A percentile compares a stretch with the other conserved stretches of the same genome.
Conservation (phyloP, 2,888 invertebrate genomes). For the Incurvaria masculella region DNA sequence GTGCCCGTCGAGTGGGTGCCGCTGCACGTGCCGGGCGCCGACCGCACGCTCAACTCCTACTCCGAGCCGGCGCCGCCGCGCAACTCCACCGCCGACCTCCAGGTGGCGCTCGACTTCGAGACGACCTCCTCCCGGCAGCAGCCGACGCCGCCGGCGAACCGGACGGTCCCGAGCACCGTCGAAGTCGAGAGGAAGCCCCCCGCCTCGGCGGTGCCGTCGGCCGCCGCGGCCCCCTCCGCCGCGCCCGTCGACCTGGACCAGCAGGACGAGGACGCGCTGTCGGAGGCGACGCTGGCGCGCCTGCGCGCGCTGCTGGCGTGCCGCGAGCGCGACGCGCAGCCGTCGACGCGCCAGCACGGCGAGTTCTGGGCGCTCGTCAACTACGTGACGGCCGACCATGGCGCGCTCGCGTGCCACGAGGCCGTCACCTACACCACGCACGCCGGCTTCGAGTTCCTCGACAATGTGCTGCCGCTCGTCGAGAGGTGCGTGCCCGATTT, state of each 20-base stretch:
- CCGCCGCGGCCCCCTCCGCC: conserved; percentile 26
- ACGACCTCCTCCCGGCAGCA: conserved; percentile 43
- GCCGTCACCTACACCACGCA: conserved; percentile 90
- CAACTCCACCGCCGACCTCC: conserved; percentile 23
- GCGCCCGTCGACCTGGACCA: conserved; percentile 27
- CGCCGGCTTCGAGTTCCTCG: conserved; percentile 87
- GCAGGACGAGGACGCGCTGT: conserved; percentile 36
- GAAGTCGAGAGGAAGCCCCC: conserved; percentile 36
- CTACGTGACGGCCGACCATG: conserved; percentile 72
- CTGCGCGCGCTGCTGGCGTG: conserved; percentile 57
- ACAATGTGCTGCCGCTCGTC: conserved; percentile 81
- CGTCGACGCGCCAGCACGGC: conserved; percentile 67
- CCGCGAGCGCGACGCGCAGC: conserved; percentile 58
- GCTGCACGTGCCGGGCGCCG: conserved; percentile 35
- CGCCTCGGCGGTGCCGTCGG: conserved; percentile 28
- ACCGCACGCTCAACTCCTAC: conserved; percentile 21
- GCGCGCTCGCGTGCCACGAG: conserved; percentile 71
- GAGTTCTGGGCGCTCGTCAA: conserved; percentile 90
- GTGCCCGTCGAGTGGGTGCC: conserved; percentile 39
- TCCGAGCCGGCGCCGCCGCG: conserved; percentile 28
- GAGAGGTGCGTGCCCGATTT: conserved; percentile 67
- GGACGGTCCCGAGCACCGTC: conserved; percentile 42
- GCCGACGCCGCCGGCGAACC: conserved; percentile 41
- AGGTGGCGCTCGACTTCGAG: conserved; percentile 28
- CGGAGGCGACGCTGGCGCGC: conserved; percentile 33